Base-by-base conservation (phyloP, 1,140 invertebrate genomes). In the Drosophila elegans region DNA sequence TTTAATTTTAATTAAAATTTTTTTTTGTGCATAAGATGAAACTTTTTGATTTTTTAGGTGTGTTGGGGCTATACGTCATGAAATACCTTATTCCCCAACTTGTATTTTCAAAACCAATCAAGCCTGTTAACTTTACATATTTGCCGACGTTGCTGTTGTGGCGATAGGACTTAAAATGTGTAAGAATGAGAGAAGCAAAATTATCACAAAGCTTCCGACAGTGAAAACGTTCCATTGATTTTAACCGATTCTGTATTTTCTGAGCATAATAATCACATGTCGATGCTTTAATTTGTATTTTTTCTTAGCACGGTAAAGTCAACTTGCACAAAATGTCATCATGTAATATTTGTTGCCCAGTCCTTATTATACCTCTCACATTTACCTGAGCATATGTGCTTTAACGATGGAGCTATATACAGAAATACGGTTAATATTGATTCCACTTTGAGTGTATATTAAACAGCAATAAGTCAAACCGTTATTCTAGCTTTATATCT, bases 71-170 rank as follows among this genome's bases (percentile, higher is more conserved):
- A 2, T 5, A 32, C 13, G 32, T 13, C 1, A 49, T 10, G 10
- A 32, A 32, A 32, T 6, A 32, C 5, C 29, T 6, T 0, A 13
- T 49, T 36, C 10, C 4, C 21, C 3, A 16, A 36, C 13, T 36
- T 10, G 4, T 4, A 34, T 1, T 11, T 27, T 25, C n/a, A 25
- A 45, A 45, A 25, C 4, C 21, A 29, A 48, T n/a, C 11, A 48
- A 27, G 13, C 13, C 49, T 42, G 36, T 39, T 49, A 55, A 16
- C 36, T 53, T 66, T 48, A 63, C 39, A 36, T 62, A 59, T 74
- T 68, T 82, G 81, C 72, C 80, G 67, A 84, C 81, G 81, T 84
- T 80, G 81, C 76, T 55, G 46, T 64, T 80, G 54, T 60, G 54
- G 42, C 51, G 34, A 48, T 36, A 56, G 32, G 55, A 42, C 42